Evolutionary conservation across 2,888 invertebrate genomes (phyloP).

Genomic region (Digitonthophagus gazella): DNA sequence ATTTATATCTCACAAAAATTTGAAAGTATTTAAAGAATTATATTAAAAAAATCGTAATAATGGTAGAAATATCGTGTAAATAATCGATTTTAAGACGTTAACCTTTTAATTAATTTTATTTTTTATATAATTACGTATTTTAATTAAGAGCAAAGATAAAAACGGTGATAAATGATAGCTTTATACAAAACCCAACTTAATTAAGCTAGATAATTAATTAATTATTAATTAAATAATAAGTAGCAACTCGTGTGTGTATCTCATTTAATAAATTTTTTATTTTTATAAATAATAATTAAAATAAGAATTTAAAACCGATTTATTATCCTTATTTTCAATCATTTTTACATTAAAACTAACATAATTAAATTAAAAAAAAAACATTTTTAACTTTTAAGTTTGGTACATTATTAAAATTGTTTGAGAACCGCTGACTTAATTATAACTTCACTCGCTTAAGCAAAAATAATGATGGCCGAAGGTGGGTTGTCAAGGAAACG

Average conservation of each 20-base stretch:
- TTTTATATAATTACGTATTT: conserved; percentile 22
- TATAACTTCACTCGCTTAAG: no score
- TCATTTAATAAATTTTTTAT: no score
- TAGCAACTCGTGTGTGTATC: conserved; percentile 5
- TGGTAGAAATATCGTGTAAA: background rate
- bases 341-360: no score
- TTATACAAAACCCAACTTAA: conserved; percentile 21
- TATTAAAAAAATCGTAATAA: background rate
- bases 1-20: background rate
- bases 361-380: no score
- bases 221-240: background rate
- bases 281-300: no score
- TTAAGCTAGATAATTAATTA: conserved; percentile 7
- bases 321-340: no score
- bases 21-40: conserved; percentile 4
- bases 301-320: no score
- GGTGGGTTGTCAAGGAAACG: no score
- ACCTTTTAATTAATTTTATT: background rate
- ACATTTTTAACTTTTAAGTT: no score
- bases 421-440: no score
- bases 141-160: conserved; percentile 21
- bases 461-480: no score
- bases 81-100: background rate
- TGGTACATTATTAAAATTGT: no score
- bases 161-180: conserved; percentile 30